phyloP scores from a whole-genome alignment of 2,113 vertebrate genomes.

The Poeciliopsis retropinna region DNA sequence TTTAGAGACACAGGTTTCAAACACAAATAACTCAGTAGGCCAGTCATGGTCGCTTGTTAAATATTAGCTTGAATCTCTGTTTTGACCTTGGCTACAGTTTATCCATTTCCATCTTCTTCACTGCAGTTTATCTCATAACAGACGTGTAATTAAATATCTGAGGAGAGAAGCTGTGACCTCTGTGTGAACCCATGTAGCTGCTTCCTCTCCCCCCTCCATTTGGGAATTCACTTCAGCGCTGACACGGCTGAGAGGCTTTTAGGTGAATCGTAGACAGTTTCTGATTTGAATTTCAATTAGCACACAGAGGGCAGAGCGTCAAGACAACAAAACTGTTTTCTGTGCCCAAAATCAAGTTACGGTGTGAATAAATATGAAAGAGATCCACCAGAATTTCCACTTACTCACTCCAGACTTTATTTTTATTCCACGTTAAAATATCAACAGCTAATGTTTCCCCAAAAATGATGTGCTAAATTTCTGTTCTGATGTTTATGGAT shows the following conservation, averaged over 20 bases:
- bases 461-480: background rate
- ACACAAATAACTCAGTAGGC: background rate
- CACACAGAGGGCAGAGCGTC: constrained; percentile 31
- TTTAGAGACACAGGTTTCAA: background rate
- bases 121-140: constrained; percentile 3
- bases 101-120: constrained; percentile 2
- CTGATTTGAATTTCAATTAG: constrained; percentile 64
- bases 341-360: background rate
- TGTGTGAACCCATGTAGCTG: constrained; percentile 26
- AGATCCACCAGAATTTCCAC: background rate
- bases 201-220: constrained; percentile 12
- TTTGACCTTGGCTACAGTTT: constrained; percentile 3
- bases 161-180: constrained; percentile 33
- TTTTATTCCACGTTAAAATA: background rate
- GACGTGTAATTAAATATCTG: constrained; percentile 18
- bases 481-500: background rate
- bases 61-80: constrained; percentile 1
- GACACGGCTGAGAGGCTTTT: constrained; percentile 23
- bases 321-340: constrained; percentile 29
- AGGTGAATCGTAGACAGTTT: constrained; percentile 47
- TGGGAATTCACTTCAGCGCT: constrained; percentile 24
- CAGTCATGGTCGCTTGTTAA: background rate
- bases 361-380: background rate
- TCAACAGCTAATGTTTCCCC: background rate
- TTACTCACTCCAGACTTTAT: background rate